Percentiles rank a stretch among this genome's conserved stretches.
phyloP scores from a whole-genome alignment of 1,140 invertebrate species.

The Bombus affinis region DNA sequence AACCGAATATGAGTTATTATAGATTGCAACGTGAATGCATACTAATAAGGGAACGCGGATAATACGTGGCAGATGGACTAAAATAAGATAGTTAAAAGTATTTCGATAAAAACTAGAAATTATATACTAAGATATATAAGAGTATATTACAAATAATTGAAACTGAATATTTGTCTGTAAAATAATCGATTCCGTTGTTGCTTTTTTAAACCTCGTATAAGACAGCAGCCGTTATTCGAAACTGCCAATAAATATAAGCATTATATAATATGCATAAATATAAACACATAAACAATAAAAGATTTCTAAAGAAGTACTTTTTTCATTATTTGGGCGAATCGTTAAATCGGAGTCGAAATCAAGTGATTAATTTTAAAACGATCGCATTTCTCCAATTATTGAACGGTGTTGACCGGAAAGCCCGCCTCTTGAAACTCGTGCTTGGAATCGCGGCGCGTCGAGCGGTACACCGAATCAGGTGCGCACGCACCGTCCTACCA shows the following conservation, averaged over 20 bases:
- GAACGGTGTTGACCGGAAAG: not conserved
- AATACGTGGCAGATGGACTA: not conserved
- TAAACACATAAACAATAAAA: not conserved
- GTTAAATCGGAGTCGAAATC: not conserved
- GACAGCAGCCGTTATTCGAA: no score
- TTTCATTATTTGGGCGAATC: not conserved
- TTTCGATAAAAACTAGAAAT: not conserved
- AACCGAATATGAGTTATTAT: constrained; percentile 21
- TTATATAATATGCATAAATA: no score
- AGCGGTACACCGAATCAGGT: not conserved
- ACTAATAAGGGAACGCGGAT: not conserved
- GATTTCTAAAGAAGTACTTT: not conserved
- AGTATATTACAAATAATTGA: not conserved
- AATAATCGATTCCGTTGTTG: no score
- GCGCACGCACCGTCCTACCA: not conserved
- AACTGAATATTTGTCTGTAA: no score
- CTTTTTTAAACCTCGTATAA: no score
- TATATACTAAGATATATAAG: no score
- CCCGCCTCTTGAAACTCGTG: not conserved
- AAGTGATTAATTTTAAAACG: not conserved
- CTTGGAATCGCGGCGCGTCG: not conserved
- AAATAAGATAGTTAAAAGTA: not conserved
- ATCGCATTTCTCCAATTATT: not conserved
- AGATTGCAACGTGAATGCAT: not conserved
- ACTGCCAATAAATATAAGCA: no score